Conservation (phyloP, 1,140 invertebrate species). For the Trichonephila inaurata region DNA sequence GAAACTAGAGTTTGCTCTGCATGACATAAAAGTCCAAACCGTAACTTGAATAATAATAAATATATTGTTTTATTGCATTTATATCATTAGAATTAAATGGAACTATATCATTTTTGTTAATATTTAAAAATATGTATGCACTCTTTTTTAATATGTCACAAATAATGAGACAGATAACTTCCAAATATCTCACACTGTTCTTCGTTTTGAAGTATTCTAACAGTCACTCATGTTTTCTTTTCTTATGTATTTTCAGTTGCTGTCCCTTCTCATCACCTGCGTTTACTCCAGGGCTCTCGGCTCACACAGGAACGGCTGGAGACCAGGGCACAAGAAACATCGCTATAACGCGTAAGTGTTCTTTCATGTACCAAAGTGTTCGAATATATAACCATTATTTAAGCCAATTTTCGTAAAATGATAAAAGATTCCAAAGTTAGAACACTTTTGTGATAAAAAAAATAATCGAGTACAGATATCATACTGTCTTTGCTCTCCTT, state of each 20-base stretch:
- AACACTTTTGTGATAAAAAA: too few relatives aligned
- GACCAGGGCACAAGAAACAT: slow-evolving; percentile 63
- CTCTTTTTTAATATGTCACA: background rate
- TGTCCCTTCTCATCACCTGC: slow-evolving; percentile 54
- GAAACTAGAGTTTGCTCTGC: too few relatives aligned
- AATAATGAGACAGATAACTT: background rate
- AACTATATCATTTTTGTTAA: too few relatives aligned
- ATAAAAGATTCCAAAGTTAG: background rate
- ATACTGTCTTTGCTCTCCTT: too few relatives aligned
- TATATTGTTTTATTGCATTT: too few relatives aligned
- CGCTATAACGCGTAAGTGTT: slow-evolving; percentile 45
- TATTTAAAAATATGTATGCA: too few relatives aligned
- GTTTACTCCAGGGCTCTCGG: slow-evolving; percentile 50
- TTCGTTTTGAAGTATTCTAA: background rate
- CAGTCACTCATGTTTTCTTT: background rate
- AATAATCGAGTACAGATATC: too few relatives aligned
- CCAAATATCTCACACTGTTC: background rate
- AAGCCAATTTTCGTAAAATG: background rate
- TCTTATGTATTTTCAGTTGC: slow-evolving; percentile 6
- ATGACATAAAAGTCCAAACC: too few relatives aligned
- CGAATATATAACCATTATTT: background rate
- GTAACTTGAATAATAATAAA: too few relatives aligned
- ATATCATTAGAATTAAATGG: too few relatives aligned
- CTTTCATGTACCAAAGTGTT: background rate
- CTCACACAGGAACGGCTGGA: background rate